These are phyloP conservation scores for Plagodis pulveraria DNA, from an alignment of 2,888 invertebrate genomes.

Conservation along the genomic window DNA sequence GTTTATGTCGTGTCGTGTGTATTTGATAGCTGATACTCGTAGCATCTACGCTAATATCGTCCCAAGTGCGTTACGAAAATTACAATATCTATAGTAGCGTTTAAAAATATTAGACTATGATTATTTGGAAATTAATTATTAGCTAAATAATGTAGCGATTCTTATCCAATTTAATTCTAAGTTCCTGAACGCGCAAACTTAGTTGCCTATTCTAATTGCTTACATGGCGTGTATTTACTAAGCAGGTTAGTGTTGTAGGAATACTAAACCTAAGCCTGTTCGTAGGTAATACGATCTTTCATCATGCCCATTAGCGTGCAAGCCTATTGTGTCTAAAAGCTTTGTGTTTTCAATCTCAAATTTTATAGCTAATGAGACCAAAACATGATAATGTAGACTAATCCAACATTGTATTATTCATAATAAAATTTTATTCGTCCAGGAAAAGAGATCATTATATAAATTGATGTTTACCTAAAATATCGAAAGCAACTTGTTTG, in stretches of 20 bases:
- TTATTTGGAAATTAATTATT: no score
- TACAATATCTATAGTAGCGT: no score
- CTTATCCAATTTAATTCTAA: no score
- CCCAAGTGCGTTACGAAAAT: no score
- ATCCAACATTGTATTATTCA: slow-evolving; percentile 43
- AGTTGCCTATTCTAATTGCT: background rate
- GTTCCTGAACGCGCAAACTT: background rate
- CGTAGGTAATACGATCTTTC: slow-evolving; percentile 42
- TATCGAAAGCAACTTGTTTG: slow-evolving; percentile 64
- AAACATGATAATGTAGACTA: slow-evolving; percentile 47
- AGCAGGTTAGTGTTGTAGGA: slow-evolving; percentile 7
- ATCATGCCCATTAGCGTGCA: slow-evolving; percentile 39
- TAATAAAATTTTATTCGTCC: slow-evolving; percentile 49
- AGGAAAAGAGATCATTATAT: slow-evolving; percentile 60
- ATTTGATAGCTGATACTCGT: no score
- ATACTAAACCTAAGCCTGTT: slow-evolving; percentile 8
- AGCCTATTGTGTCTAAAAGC: slow-evolving; percentile 25
- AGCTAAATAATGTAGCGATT: no score
- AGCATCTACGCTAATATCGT: no score
- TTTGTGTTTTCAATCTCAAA: slow-evolving; percentile 26
- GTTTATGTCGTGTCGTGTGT: no score
- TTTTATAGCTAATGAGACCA: slow-evolving; percentile 44
- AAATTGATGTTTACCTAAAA: slow-evolving; percentile 69
- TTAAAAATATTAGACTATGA: no score
- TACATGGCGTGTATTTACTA: slow-evolving; percentile 15